Evolutionary conservation across 2,113 vertebrate genomes (phyloP).

Genomic region (Cheirogaleus medius): DNA sequence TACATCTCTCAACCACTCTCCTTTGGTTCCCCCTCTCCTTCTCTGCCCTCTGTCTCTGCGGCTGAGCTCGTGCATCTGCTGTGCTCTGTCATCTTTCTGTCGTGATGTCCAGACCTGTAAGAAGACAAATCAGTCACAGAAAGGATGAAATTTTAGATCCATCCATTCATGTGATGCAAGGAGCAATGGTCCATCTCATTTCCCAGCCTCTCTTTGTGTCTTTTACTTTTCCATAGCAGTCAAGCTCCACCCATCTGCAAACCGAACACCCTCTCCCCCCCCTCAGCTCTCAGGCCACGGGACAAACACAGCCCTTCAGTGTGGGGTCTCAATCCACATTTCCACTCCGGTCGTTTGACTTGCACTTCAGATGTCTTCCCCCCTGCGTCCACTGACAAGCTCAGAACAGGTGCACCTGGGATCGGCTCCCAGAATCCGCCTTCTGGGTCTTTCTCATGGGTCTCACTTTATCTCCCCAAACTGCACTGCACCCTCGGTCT

Average conservation of each 20-base stretch:
- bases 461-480: neutral
- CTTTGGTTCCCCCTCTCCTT: no score
- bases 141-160: neutral
- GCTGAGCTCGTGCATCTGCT: neutral
- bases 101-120: neutral
- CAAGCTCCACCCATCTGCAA: neutral
- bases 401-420: no score
- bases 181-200: neutral
- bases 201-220: neutral
- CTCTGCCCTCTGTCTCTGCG: neutral
- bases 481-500: neutral
- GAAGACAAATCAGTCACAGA: neutral
- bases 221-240: neutral
- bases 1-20: rapidly evolving
- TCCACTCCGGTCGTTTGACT: neutral
- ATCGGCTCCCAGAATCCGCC: neutral
- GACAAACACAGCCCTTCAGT: no score
- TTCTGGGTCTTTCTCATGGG: neutral
- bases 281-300: neutral
- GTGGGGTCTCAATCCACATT: neutral
- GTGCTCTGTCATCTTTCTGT: neutral
- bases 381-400: neutral
- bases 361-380: neutral
- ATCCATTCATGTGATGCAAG: neutral
- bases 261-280: rapidly evolving